Percentiles rank a stretch among this genome's conserved stretches.
phyloP scores from a whole-genome alignment of 2,888 invertebrate species.

The Agonopterix heracliana region DNA sequence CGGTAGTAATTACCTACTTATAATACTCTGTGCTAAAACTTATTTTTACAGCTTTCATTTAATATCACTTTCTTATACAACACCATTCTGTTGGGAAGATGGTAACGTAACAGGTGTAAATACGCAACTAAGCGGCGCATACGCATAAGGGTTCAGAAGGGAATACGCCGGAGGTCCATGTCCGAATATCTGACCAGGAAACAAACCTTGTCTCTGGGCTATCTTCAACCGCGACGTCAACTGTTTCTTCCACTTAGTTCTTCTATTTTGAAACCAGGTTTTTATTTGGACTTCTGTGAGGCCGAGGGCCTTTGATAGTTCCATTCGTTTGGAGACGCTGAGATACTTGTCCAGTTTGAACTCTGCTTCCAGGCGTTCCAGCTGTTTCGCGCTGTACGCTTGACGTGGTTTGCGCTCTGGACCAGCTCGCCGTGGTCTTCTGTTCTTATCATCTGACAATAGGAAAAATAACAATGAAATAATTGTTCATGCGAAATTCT shows the following conservation, averaged over 20 bases:
- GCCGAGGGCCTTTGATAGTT: constrained; percentile 90
- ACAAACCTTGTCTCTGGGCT: constrained; percentile 89
- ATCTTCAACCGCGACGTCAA: constrained; percentile 92
- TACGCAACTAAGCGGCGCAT: constrained; percentile 77
- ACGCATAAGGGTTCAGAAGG: constrained; percentile 78
- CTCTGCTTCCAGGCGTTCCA: constrained; percentile 93
- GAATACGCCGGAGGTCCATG: constrained; percentile 78
- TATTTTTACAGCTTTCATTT: no score
- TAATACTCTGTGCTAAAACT: no score
- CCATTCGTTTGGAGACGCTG: constrained; percentile 96
- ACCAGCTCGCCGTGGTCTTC: constrained; percentile 90
- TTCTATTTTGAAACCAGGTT: constrained; percentile 96
- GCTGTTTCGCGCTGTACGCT: constrained; percentile 96
- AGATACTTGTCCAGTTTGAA: constrained; percentile 97
- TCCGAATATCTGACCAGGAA: constrained; percentile 82
- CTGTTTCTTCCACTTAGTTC: constrained; percentile 99
- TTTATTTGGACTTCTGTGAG: constrained; percentile 97
- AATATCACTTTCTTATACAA: no score
- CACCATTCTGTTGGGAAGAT: constrained; percentile 24
- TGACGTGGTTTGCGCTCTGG: constrained; percentile 96
- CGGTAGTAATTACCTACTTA: no score
- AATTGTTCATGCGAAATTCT: neutral
- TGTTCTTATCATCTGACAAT: constrained; percentile 84
- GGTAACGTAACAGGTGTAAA: constrained; percentile 74
- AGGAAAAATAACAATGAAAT: neutral